Conservation (phyloP, 2,888 invertebrate genomes). For the Orgyia antiqua region DNA sequence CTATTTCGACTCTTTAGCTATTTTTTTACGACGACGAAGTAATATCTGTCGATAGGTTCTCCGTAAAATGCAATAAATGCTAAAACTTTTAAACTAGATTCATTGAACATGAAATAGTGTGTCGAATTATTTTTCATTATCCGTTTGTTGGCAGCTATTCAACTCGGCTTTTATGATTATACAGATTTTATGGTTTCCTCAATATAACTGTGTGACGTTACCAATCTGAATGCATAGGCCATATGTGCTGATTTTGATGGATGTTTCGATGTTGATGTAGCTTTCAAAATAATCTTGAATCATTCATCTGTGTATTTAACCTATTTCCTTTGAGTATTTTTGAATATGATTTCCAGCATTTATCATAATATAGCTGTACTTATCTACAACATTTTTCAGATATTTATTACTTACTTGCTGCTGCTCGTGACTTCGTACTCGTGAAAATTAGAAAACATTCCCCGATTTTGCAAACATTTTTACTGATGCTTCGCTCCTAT, state of each 20-base stretch:
- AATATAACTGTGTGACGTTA: slow-evolving; percentile 65
- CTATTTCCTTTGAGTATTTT: not conserved
- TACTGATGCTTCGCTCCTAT: too few species aligned
- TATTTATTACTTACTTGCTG: too few species aligned
- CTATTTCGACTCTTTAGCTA: too few species aligned
- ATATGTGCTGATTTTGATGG: slow-evolving; percentile 23
- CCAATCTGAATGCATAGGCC: slow-evolving; percentile 28
- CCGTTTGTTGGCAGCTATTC: slow-evolving; percentile 59
- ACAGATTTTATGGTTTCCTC: slow-evolving; percentile 71
- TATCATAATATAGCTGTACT: not conserved
- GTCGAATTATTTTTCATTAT: slow-evolving; percentile 73
- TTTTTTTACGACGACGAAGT: too few species aligned
- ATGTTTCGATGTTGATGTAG: slow-evolving; percentile 7
- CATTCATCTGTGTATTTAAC: slow-evolving; percentile 13
- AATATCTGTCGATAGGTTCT: slow-evolving; percentile 24
- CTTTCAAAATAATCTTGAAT: slow-evolving; percentile 5
- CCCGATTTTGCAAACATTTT: too few species aligned
- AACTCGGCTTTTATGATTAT: slow-evolving; percentile 73
- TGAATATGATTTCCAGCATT: not conserved
- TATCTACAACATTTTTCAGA: not conserved
- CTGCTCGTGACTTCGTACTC: too few species aligned
- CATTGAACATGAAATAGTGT: slow-evolving; percentile 31
- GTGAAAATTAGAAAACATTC: too few species aligned
- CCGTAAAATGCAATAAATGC: slow-evolving; percentile 29
- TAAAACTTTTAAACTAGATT: slow-evolving; percentile 20